Base-by-base conservation (phyloP, 2,888 invertebrate genomes). In the Fragum fragum region DNA sequence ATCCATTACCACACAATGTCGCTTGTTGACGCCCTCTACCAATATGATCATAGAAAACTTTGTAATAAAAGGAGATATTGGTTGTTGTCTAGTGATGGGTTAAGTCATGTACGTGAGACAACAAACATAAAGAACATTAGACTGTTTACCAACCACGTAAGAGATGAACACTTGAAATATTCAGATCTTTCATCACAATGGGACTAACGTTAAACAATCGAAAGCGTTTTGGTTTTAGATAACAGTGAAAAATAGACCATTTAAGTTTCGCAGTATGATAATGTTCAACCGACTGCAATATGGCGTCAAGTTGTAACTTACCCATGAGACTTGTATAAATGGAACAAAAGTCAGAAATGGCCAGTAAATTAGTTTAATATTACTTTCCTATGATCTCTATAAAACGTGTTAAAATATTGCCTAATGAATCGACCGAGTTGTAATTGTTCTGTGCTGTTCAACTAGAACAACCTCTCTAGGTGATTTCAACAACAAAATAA, bases 401-500 rank as follows among this genome's bases (percentile, higher is more conserved):
- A 66, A 66, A 66, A 66, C 42, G 66, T 66, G 66, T 66, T 66
- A 66, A 66, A 66, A 66, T 18, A 42, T 66, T 66, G 66, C 42
- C 66, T 66, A 66, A 66, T 42, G 66, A 66, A 66, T 66, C 42
- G 66, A 66, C 42, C 66, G 36, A 39, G 36, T 66, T 71, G 32
- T 36, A 71, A 71, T 71, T 71, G 71, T 71, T 57, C 53, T 28
- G 28, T 32, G 14, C 71, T 29, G 42, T 74, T 81, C 81, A 79
- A 39, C 26, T 79, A 76, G 79, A 81, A 81, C 52, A 42, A 26
- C 68, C 69, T 75, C 77, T 79, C 71, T 47, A 66, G 77, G 76
- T 77, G 79, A 75, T 81, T 76, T 72, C 29, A n/a, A 76, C 81
- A 74, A 85, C 79, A 81, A 79, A 81, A 79, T 68, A 77, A 76